Percentiles rank a stretch among this genome's conserved stretches.
Conservation (phyloP, 2,113 vertebrate genomes). For the Cyphomyrus plagiostoma region DNA sequence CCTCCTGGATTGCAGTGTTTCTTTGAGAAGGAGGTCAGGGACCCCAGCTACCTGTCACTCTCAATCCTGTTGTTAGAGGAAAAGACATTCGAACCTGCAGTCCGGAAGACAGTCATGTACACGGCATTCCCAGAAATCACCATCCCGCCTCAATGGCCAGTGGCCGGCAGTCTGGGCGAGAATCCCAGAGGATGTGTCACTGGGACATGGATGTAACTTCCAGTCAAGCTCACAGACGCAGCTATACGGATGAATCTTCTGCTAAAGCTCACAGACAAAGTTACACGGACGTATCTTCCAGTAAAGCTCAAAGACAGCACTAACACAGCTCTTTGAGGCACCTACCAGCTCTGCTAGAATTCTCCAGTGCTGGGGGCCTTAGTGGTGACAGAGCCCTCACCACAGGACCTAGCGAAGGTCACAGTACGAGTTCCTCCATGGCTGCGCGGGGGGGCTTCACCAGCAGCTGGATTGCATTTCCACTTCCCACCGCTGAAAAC, state of each 20-base stretch:
- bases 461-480: not conserved
- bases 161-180: not conserved
- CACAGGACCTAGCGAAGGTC: not conserved
- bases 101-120: slow-evolving; percentile 47
- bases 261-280: not conserved
- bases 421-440: not conserved
- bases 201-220: not conserved
- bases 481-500: slow-evolving; percentile 13
- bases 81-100: slow-evolving; percentile 66
- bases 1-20: slow-evolving; percentile 26
- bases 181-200: not conserved
- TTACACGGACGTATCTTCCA: not conserved
- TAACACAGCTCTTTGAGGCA: not conserved
- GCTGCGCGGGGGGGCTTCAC: not conserved
- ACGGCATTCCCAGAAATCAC: slow-evolving; percentile 16
- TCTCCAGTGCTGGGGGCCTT: not conserved
- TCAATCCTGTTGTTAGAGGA: slow-evolving; percentile 67
- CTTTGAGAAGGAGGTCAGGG: slow-evolving; percentile 50
- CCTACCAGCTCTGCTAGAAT: not conserved
- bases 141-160: slow-evolving; percentile 11
- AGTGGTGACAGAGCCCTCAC: not conserved
- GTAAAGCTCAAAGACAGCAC: not conserved
- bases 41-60: slow-evolving; percentile 65
- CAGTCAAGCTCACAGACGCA: not conserved
- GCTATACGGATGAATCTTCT: not conserved